Percentiles rank a stretch among this genome's conserved stretches.
phyloP scores from a whole-genome alignment of 2,888 invertebrate genomes.

The Cheilosia urbana region DNA sequence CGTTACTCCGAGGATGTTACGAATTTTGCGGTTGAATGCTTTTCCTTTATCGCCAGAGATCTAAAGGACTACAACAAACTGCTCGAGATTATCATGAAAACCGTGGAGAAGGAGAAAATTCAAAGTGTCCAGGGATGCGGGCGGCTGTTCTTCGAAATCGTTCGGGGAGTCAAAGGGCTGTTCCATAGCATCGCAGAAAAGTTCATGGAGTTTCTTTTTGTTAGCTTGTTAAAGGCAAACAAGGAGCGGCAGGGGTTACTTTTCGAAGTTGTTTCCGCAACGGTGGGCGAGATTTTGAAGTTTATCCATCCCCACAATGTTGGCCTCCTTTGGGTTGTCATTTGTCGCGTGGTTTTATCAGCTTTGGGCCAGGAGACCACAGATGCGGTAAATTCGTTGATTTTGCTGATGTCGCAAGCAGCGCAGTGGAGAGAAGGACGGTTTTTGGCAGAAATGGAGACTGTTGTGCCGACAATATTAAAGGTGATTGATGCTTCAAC shows the following conservation, averaged over 20 bases:
- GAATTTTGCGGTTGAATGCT: constrained; percentile 97
- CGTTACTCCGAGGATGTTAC: constrained; percentile 92
- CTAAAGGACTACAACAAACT: constrained; percentile 91
- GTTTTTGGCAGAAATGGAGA: constrained; percentile 86
- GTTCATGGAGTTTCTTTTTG: constrained; percentile 88
- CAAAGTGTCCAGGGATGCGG: constrained; percentile 93
- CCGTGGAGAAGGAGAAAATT: constrained; percentile 88
- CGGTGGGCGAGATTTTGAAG: constrained; percentile 87
- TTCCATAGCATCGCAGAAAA: constrained; percentile 93
- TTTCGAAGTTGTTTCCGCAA: constrained; percentile 87
- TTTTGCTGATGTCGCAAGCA: constrained; percentile 86
- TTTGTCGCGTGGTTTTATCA: constrained; percentile 78
- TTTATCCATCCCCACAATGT: constrained; percentile 87
- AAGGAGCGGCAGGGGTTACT: constrained; percentile 78
- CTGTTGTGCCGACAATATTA: constrained; percentile 86
- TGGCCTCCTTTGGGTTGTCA: constrained; percentile 87
- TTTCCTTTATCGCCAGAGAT: constrained; percentile 96
- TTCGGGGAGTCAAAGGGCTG: constrained; percentile 92
- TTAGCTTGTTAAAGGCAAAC: constrained; percentile 85
- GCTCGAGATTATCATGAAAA: constrained; percentile 88
- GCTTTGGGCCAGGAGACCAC: neutral
- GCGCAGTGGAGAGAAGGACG: constrained; percentile 88
- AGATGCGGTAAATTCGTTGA: constrained; percentile 82
- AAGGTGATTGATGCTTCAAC: constrained; percentile 77
- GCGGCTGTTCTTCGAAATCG: constrained; percentile 93